Percentiles rank a stretch among this genome's conserved stretches.
Evolutionary conservation across 2,797 vertebrate genomes (phyloP).

Genomic region (Pseudochirops cupreus): DNA sequence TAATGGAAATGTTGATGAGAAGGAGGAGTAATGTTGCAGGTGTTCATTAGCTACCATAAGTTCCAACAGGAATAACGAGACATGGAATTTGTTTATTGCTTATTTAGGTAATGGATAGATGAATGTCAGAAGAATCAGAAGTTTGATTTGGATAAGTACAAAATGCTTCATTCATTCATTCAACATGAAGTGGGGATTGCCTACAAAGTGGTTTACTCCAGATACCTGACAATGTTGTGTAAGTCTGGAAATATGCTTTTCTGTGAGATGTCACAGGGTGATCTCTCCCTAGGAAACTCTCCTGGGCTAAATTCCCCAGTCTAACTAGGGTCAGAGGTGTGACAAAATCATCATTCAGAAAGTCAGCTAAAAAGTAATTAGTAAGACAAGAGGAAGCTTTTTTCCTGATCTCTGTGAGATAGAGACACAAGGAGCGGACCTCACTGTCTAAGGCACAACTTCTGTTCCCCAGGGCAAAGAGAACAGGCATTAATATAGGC

Average conservation of each 20-base stretch:
- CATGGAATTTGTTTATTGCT: background rate
- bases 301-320: background rate
- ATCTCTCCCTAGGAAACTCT: background rate
- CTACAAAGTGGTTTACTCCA: constrained; percentile 4
- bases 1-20: background rate
- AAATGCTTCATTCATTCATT: background rate
- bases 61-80: background rate
- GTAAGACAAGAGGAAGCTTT: constrained; percentile 8
- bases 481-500: background rate
- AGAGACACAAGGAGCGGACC: background rate
- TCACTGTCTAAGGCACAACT: background rate
- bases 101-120: background rate
- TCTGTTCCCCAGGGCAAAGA: background rate
- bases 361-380: background rate
- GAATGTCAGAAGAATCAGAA: background rate
- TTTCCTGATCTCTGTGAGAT: background rate
- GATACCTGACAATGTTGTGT: constrained; percentile 27
- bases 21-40: background rate
- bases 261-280: constrained; percentile 35
- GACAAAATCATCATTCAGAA: constrained; percentile 10
- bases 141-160: background rate
- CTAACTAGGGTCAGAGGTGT: background rate
- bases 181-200: background rate
- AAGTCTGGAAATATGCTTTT: constrained; percentile 36
- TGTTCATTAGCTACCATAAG: background rate